Conservation (phyloP, 2,797 vertebrate genomes). For the Cirrhinus molitorella region DNA sequence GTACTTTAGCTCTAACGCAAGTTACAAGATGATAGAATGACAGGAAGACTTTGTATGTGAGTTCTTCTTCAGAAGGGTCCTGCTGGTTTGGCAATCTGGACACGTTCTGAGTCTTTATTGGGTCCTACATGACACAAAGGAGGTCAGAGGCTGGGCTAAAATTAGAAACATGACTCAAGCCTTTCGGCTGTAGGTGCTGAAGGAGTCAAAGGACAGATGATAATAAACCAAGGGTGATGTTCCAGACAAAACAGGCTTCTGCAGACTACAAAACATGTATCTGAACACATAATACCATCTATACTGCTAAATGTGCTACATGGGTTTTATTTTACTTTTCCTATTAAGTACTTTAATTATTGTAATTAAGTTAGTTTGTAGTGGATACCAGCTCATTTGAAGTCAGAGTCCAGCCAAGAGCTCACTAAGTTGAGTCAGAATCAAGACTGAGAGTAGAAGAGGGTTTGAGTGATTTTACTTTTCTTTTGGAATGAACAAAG, state of each 20-base stretch:
- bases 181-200: constrained; percentile 32
- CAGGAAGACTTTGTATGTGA: neutral
- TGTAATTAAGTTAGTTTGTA: neutral
- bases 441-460: neutral
- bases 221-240: constrained; percentile 43
- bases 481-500: neutral
- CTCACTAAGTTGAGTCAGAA: neutral
- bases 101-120: constrained; percentile 31
- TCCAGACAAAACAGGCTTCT: constrained; percentile 51
- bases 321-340: neutral
- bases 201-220: neutral
- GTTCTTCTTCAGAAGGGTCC: neutral
- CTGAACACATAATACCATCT: neutral
- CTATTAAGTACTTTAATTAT: neutral
- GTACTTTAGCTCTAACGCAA: neutral
- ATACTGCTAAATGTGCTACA: neutral
- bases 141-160: constrained; percentile 52
- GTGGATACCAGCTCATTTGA: neutral
- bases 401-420: neutral
- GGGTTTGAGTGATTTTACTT: neutral
- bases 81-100: constrained; percentile 35
- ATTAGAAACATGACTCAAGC: constrained; percentile 47
- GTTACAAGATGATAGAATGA: neutral
- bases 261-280: constrained; percentile 21
- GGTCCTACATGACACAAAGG: constrained; percentile 26